Percentiles rank a stretch among this genome's conserved stretches.
These are phyloP conservation scores for Poecile montanus DNA, from an alignment of 2,797 vertebrate genomes.

Conservation along the genomic window DNA sequence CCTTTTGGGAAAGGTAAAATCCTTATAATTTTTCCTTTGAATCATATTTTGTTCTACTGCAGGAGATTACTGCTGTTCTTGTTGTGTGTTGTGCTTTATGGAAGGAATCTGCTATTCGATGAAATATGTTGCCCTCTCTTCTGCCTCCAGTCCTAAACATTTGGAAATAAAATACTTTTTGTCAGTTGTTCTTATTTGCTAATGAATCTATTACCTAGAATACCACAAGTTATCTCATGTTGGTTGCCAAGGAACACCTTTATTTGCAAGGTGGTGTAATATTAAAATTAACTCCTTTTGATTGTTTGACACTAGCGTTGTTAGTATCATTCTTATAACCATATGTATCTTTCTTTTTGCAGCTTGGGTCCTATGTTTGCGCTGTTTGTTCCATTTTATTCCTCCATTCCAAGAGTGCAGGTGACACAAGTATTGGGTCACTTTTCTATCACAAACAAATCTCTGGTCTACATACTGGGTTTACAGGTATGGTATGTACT, in stretches of 20 bases:
- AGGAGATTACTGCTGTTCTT: background rate
- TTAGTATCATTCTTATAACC: background rate
- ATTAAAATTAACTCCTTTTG: background rate
- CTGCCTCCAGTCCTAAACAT: background rate
- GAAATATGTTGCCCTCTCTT: background rate
- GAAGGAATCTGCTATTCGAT: background rate
- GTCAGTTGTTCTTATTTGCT: background rate
- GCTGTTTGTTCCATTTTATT: slow-evolving; percentile 96
- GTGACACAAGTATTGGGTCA: slow-evolving; percentile 91
- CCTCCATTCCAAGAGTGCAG: slow-evolving; percentile 89
- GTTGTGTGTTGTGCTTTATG: background rate
- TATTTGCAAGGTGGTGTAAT: background rate
- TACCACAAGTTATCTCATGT: background rate
- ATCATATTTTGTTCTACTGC: background rate
- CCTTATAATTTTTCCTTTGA: background rate
- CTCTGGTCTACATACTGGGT: slow-evolving; percentile 92
- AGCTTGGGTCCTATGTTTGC: slow-evolving; percentile 93
- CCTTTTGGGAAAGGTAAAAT: background rate
- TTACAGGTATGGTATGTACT: slow-evolving; percentile 83
- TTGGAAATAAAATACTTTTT: background rate
- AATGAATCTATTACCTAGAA: background rate
- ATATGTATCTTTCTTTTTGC: slow-evolving; percentile 53
- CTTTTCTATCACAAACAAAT: slow-evolving; percentile 95
- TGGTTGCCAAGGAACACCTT: background rate
- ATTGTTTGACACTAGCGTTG: background rate